Percentiles rank a stretch among this genome's conserved stretches.
Evolutionary conservation across 1,140 invertebrate genomes (phyloP).

Genomic region (Zaprionus camerounensis): DNA sequence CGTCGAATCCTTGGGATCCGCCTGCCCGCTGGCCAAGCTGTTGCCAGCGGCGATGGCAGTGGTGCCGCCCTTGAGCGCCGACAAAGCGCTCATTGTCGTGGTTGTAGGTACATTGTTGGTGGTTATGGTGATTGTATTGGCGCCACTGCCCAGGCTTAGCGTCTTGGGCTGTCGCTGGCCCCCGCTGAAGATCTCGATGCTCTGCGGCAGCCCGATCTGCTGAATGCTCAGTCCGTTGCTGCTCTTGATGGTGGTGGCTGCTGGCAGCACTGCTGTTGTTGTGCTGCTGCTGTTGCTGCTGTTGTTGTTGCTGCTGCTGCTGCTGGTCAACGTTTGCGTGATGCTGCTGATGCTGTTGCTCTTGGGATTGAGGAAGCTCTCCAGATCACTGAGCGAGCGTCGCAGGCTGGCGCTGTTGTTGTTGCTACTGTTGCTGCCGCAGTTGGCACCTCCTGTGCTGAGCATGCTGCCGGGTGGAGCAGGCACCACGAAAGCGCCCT

Average conservation of each 20-base stretch:
- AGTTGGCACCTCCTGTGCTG: neutral
- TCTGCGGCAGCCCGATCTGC: conserved; percentile 77
- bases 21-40: conserved; percentile 52
- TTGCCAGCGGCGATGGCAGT: conserved; percentile 46
- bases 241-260: conserved; percentile 77
- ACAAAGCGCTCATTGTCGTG: conserved; percentile 69
- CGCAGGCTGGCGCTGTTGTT: conserved; percentile 59
- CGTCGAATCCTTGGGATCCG: conserved; percentile 85
- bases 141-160: conserved; percentile 59
- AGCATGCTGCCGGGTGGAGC: conserved; percentile 70
- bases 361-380: conserved; percentile 80
- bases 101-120: conserved; percentile 76
- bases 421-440: conserved; percentile 16
- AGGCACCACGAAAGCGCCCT: conserved; percentile 83
- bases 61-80: conserved; percentile 61
- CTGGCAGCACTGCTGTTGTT: conserved; percentile 65
- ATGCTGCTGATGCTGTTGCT: conserved; percentile 40
- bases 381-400: conserved; percentile 78
- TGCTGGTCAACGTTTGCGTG: conserved; percentile 46
- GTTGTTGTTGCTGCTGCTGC: conserved; percentile 16
- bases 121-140: conserved; percentile 75
- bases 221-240: conserved; percentile 65
- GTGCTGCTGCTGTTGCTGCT: conserved; percentile 21
- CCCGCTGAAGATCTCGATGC: conserved; percentile 79
- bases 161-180: conserved; percentile 67